Evolutionary conservation across 2,888 invertebrate genomes (phyloP).

Genomic region (Synanthedon tipuliformis): DNA sequence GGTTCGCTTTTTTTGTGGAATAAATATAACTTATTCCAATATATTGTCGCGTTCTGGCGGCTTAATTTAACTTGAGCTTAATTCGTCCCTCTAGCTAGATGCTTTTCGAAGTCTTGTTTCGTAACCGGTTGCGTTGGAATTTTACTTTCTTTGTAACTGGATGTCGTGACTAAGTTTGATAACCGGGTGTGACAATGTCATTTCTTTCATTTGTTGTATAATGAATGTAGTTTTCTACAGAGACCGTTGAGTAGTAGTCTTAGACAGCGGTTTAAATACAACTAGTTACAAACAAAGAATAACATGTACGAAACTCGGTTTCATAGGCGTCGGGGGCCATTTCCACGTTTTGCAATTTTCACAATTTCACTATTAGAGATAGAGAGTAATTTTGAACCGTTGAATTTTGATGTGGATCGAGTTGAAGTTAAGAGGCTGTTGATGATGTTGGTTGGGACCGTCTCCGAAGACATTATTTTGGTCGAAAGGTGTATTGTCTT

Average conservation of each 20-base stretch:
- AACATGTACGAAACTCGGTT: too few species aligned
- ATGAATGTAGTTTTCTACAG: too few species aligned
- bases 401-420: neutral
- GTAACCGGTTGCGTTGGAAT: neutral
- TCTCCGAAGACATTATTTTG: neutral
- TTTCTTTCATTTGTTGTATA: too few species aligned
- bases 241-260: too few species aligned
- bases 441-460: neutral
- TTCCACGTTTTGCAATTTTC: too few species aligned
- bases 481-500: neutral
- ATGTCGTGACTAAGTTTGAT: neutral
- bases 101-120: neutral
- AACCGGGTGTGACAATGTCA: too few species aligned
- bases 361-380: too few species aligned
- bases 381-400: too few species aligned
- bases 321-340: too few species aligned
- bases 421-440: neutral
- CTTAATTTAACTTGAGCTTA: neutral
- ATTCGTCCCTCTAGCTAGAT: neutral
- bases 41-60: too few species aligned
- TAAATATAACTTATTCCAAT: neutral
- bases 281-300: too few species aligned
- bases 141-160: neutral
- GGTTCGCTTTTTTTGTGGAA: neutral
- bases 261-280: too few species aligned